These are phyloP conservation scores for Clupea harengus DNA, from an alignment of 2,113 vertebrate species.

Conservation along the genomic window DNA sequence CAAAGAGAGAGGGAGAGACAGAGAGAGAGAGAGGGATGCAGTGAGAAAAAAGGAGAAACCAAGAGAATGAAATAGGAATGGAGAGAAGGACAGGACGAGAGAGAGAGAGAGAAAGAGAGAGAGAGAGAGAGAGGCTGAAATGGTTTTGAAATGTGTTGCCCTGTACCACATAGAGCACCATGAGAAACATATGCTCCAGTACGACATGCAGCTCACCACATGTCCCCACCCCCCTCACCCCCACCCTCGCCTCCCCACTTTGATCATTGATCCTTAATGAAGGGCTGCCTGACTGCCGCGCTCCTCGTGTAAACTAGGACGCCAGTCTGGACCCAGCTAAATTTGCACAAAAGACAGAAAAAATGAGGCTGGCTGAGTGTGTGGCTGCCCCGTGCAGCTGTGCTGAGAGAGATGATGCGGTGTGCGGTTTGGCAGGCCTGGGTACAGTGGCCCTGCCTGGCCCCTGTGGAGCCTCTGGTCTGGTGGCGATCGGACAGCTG, in stretches of 20 bases:
- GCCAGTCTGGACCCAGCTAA: not conserved
- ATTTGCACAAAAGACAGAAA: not conserved
- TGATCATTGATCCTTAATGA: not conserved
- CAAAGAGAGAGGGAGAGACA: conserved; percentile 12
- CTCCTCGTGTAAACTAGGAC: not conserved
- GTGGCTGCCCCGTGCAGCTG: not conserved
- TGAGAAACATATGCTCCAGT: not conserved
- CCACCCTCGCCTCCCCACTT: not conserved
- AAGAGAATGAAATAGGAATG: not conserved
- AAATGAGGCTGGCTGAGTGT: not conserved
- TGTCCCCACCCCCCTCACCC: not conserved
- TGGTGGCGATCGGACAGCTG: not conserved
- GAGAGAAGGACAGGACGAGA: not conserved
- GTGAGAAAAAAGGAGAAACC: not conserved
- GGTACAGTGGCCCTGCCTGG: not conserved
- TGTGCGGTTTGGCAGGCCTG: not conserved
- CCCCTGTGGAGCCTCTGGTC: not conserved
- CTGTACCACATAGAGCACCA: not conserved
- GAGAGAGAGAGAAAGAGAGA: conserved; percentile 8
- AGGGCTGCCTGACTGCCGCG: not conserved
- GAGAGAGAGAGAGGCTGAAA: not conserved
- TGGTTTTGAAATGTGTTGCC: not conserved
- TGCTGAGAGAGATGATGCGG: not conserved
- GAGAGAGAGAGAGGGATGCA: not conserved
- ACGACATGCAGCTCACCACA: not conserved